These are phyloP conservation scores for Polylopha cassiicola DNA, from an alignment of 2,888 invertebrate species.

Conservation along the genomic window DNA sequence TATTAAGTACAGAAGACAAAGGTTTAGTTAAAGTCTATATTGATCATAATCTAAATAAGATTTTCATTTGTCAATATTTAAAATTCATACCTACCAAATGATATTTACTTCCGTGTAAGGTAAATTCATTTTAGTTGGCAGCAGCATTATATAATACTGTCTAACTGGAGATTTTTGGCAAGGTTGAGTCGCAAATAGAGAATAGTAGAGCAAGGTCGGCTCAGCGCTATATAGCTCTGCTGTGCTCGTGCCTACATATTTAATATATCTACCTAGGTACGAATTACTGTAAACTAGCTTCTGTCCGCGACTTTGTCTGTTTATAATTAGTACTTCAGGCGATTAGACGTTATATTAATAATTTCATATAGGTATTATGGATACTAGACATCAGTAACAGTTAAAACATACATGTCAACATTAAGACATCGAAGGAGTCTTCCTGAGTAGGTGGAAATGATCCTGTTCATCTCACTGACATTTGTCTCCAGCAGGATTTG, in stretches of 20 bases:
- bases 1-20: no score
- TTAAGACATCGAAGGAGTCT: no score
- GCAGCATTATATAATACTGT: constrained; percentile 4
- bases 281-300: constrained; percentile 7
- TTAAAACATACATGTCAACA: no score
- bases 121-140: constrained; percentile 1
- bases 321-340: constrained; percentile 7
- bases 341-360: no score
- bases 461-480: no score
- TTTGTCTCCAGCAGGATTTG: no score
- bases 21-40: no score
- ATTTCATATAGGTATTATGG: no score
- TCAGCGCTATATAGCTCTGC: constrained; percentile 31
- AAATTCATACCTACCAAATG: background rate
- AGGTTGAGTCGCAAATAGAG: constrained; percentile 38
- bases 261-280: constrained; percentile 17
- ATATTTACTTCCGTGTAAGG: background rate
- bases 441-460: no score
- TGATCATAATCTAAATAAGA: no score
- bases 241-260: constrained; percentile 25
- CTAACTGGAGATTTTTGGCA: constrained; percentile 35
- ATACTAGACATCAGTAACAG: no score
- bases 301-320: background rate
- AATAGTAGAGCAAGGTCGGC: constrained; percentile 39
- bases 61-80: background rate